phyloP scores from a whole-genome alignment of 2,888 invertebrate genomes.

The Galeruca laticollis region DNA sequence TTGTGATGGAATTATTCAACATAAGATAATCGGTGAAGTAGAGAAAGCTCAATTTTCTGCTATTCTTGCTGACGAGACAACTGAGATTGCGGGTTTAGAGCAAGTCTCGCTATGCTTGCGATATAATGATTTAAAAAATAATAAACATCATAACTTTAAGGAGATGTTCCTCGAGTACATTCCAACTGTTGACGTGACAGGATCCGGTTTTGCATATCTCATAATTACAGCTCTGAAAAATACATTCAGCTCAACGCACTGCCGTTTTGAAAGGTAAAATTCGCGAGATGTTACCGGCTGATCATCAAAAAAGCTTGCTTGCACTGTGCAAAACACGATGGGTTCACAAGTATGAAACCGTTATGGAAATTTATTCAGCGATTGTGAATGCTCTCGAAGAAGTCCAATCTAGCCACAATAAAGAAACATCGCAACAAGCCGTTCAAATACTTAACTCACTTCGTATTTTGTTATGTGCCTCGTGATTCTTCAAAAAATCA shows the following conservation, averaged over 20 bases:
- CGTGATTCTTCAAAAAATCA: too few species aligned
- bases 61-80: slow-evolving; percentile 17
- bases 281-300: too few species aligned
- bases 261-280: slow-evolving; percentile 2
- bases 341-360: too few species aligned
- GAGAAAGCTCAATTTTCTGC: slow-evolving; percentile 17
- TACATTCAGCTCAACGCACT: slow-evolving; percentile 12
- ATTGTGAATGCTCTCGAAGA: slow-evolving; percentile 16
- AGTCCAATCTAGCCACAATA: too few species aligned
- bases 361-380: slow-evolving; percentile 7
- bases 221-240: slow-evolving; percentile 20
- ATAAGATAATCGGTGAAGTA: slow-evolving; percentile 5
- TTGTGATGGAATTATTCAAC: too few species aligned
- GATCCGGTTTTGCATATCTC: slow-evolving; percentile 21
- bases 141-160: slow-evolving; percentile 4
- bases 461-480: too few species aligned
- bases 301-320: too few species aligned
- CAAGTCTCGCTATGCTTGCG: background rate
- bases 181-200: slow-evolving; percentile 15
- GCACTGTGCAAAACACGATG: too few species aligned
- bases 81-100: slow-evolving; percentile 6
- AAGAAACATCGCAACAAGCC: too few species aligned
- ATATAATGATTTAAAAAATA: slow-evolving; percentile 12
- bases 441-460: too few species aligned
- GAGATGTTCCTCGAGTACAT: slow-evolving; percentile 15